These are phyloP conservation scores for Camponotus floridanus DNA, from an alignment of 1,140 invertebrate species.

Conservation along the genomic window DNA sequence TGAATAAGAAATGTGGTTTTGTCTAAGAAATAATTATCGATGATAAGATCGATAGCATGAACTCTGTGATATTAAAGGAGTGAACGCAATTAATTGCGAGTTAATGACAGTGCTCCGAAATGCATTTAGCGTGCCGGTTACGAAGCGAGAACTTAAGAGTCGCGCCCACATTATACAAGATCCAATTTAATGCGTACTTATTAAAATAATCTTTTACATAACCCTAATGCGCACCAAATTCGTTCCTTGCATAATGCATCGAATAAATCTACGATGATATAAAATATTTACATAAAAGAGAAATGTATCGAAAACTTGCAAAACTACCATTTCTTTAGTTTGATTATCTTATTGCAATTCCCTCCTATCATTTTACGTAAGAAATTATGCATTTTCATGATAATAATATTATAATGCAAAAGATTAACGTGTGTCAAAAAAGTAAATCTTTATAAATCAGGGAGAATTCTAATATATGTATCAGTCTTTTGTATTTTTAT, in stretches of 20 bases:
- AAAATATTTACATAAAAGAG: constrained; percentile 1
- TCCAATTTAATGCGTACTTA: constrained; percentile 44
- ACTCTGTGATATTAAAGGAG: constrained; percentile 47
- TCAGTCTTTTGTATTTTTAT: no score
- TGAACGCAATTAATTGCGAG: constrained; percentile 54
- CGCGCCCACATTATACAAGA: constrained; percentile 35
- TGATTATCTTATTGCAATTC: not conserved
- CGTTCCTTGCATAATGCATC: not conserved
- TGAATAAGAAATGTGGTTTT: constrained; percentile 6
- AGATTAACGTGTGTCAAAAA: constrained; percentile 1
- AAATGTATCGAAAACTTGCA: not conserved
- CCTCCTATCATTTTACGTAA: not conserved
- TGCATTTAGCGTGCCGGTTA: constrained; percentile 56
- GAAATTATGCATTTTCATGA: not conserved
- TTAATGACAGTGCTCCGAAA: constrained; percentile 61
- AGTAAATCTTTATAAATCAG: not conserved
- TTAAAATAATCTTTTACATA: constrained; percentile 48
- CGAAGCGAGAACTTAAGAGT: constrained; percentile 53
- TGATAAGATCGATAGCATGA: constrained; percentile 40
- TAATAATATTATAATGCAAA: constrained; percentile 9
- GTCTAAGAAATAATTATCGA: constrained; percentile 45
- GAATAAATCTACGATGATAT: not conserved
- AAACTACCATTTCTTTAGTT: not conserved
- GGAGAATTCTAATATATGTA: no score
- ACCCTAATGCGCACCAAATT: constrained; percentile 1